Conservation (phyloP, 2,113 vertebrate species). For the Piprites chloris region DNA sequence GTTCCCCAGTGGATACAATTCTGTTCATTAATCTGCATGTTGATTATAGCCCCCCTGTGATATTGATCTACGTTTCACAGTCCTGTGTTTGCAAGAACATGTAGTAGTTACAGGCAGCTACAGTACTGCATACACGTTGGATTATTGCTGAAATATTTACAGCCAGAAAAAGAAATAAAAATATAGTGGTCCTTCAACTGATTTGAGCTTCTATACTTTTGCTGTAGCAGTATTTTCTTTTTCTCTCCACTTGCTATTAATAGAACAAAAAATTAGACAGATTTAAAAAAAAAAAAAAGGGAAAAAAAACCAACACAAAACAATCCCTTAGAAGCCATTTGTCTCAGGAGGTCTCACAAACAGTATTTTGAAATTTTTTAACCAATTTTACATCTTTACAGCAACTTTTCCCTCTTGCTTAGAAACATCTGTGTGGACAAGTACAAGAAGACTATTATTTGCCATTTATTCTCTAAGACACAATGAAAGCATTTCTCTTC, state of each 20-base stretch:
- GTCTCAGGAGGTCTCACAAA: neutral
- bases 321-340: neutral
- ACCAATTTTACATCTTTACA: neutral
- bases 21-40: conserved; percentile 79
- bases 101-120: conserved; percentile 43
- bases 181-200: neutral
- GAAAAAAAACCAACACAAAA: neutral
- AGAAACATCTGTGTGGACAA: neutral
- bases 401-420: neutral
- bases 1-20: conserved; percentile 64
- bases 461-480: neutral
- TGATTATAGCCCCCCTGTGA: conserved; percentile 70
- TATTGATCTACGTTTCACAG: conserved; percentile 71
- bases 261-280: neutral
- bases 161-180: neutral
- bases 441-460: neutral
- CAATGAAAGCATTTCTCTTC: neutral
- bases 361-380: neutral
- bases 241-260: neutral
- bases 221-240: neutral
- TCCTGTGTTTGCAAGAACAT: conserved; percentile 48
- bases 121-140: neutral
- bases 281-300: neutral
- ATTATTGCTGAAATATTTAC: conserved; percentile 41
- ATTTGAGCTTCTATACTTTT: neutral